Evolutionary conservation across 1,140 invertebrate genomes (phyloP).

Genomic region (Agrypnia vestita): DNA sequence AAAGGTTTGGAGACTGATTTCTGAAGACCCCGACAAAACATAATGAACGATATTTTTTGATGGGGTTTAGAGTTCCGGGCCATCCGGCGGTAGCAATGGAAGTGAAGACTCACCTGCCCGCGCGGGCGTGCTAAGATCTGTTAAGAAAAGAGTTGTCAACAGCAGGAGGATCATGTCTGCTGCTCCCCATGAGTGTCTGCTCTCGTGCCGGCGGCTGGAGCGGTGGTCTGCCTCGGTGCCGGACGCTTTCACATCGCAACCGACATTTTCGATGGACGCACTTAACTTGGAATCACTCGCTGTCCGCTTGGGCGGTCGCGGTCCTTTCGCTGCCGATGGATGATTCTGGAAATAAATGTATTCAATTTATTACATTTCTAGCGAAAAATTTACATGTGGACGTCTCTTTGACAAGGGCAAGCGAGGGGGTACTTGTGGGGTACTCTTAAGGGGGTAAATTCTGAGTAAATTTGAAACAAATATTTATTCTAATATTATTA

Average conservation of each 20-base stretch:
- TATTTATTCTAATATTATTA: too few species aligned
- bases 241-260: constrained; percentile 34
- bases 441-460: too few species aligned
- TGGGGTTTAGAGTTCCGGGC: too few species aligned
- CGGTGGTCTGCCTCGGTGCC: not conserved
- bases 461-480: too few species aligned
- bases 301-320: not conserved
- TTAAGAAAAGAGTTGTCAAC: constrained; percentile 54
- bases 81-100: too few species aligned
- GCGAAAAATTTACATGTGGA: too few species aligned
- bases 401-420: too few species aligned
- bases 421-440: too few species aligned
- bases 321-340: not conserved
- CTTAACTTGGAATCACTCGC: constrained; percentile 12
- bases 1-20: too few species aligned
- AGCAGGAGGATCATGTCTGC: constrained; percentile 57
- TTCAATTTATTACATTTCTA: too few species aligned
- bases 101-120: constrained; percentile 54
- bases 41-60: too few species aligned
- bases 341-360: not conserved
- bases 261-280: not conserved
- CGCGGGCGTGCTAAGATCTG: constrained; percentile 34
- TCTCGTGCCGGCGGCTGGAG: constrained; percentile 19
- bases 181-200: constrained; percentile 53
- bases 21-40: too few species aligned